Conservation (phyloP, 2,797 vertebrate species). For the Adrianichthys oophorus region DNA sequence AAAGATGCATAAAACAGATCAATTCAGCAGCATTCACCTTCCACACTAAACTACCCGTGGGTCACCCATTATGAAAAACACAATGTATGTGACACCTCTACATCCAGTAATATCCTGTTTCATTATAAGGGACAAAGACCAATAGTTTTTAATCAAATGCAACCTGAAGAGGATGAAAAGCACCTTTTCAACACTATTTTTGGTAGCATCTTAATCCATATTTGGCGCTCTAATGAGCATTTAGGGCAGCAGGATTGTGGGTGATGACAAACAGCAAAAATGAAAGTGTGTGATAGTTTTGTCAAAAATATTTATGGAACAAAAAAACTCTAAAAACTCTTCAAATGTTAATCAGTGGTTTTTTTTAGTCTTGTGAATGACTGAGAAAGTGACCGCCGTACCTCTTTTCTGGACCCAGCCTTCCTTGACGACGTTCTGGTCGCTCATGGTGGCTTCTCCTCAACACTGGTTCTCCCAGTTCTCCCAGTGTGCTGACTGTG, state of each 20-base stretch:
- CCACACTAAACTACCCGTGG: too few relatives aligned
- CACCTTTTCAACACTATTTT: constrained; percentile 6
- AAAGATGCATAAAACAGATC: too few relatives aligned
- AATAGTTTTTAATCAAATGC: not conserved
- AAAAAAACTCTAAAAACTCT: too few relatives aligned
- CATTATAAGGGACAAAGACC: not conserved
- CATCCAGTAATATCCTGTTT: not conserved
- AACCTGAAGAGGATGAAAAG: not conserved
- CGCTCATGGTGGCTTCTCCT: constrained; percentile 78
- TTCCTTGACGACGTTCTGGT: constrained; percentile 82
- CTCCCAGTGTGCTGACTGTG: constrained; percentile 68
- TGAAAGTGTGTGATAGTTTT: not conserved
- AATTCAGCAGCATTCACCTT: too few relatives aligned
- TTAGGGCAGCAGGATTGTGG: constrained; percentile 4
- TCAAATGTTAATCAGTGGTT: too few relatives aligned
- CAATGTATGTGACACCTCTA: too few relatives aligned
- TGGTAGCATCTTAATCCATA: constrained; percentile 8
- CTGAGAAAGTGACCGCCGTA: constrained; percentile 22
- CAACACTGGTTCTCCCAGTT: constrained; percentile 57
- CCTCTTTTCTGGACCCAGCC: constrained; percentile 84
- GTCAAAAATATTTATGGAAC: too few relatives aligned
- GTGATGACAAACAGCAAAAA: not conserved
- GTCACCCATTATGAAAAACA: too few relatives aligned
- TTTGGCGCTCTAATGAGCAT: constrained; percentile 18
- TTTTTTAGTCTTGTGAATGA: too few relatives aligned